Evolutionary conservation across 2,797 vertebrate species (phyloP), one percentile per base, ranked within the genome.

Genomic region (Sciaenops ocellatus): DNA sequence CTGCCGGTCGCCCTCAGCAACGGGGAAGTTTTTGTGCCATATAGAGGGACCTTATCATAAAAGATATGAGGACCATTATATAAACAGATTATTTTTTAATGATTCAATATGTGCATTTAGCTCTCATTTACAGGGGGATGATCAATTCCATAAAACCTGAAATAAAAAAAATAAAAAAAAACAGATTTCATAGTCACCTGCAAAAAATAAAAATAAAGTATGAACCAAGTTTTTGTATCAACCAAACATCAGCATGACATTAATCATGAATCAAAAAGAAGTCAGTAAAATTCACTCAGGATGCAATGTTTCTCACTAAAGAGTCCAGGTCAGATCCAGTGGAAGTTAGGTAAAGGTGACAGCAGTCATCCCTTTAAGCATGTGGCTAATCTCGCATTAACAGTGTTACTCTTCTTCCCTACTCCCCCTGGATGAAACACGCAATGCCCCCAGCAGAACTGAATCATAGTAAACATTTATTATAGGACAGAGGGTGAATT

Each of bases 21-120:
- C 93, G 3, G 98, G 97, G 70, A 93, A 99, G 64, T 95, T 93
- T 79, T 94, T 96, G 91, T 97, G 94, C 98, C 98, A 99, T 46
- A 94, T 91, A 0, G 95, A 95, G 41, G 98, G 98, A 82, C 98
- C 98, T 99, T 76, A 38, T 56, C 66, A 73, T 10, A 38, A 38
- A 38, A 38, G 34, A 38, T 9, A 60, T 3, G 50, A 50, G 41
- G 26, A 85, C 1, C 46, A 52, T 28, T 1, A 79, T 26, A 50
- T 10, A 1, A 50, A 54, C 5, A 76, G 2, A 38, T 16, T 1
- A 50, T 72, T 57, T 47, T 18, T 1, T 9, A 51, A 17, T 7
- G 10, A 17, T 60, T 47, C 8, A 59, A 20, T 11, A 72, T 13
- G 16, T 6, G n/a, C 5, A 1, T 47, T 16, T 9, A 47, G 26